These are phyloP conservation scores for Metalampra italica DNA, from an alignment of 2,888 invertebrate species.

Conservation along the genomic window DNA sequence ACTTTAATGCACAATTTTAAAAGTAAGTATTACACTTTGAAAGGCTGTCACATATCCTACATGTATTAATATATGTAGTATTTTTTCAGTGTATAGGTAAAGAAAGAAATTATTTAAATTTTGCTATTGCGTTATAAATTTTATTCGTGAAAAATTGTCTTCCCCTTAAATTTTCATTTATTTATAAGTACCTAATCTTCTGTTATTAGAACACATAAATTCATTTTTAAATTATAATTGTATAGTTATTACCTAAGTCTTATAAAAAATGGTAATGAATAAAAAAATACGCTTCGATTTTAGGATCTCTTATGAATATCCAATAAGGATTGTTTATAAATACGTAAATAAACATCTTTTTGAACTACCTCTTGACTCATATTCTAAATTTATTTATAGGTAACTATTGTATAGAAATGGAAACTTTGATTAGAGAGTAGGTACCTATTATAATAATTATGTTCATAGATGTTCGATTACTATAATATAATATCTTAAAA, in stretches of 20 bases:
- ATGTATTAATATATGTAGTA: constrained; percentile 16
- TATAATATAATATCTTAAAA: background rate
- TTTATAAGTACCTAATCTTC: constrained; percentile 10
- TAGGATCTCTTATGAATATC: constrained; percentile 64
- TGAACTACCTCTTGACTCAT: constrained; percentile 54
- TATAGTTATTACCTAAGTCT: constrained; percentile 22
- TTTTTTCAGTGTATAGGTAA: too few relatives aligned
- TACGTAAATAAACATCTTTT: constrained; percentile 42
- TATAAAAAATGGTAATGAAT: constrained; percentile 29
- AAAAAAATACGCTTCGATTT: constrained; percentile 51
- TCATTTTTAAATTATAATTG: constrained; percentile 14
- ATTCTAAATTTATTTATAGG: constrained; percentile 27
- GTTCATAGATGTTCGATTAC: background rate
- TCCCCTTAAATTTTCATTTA: constrained; percentile 20
- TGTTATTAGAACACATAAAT: too few relatives aligned
- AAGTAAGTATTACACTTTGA: constrained; percentile 39
- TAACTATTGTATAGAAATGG: constrained; percentile 4
- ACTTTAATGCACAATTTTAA: constrained; percentile 48
- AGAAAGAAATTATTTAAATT: too few relatives aligned
- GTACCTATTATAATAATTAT: too few relatives aligned
- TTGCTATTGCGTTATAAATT: background rate
- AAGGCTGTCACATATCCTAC: constrained; percentile 43
- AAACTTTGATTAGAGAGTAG: background rate
- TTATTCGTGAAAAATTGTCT: constrained; percentile 25
- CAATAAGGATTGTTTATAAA: constrained; percentile 39